Base-by-base conservation (phyloP, 2,888 invertebrate species). In the Diogma glabrata region DNA sequence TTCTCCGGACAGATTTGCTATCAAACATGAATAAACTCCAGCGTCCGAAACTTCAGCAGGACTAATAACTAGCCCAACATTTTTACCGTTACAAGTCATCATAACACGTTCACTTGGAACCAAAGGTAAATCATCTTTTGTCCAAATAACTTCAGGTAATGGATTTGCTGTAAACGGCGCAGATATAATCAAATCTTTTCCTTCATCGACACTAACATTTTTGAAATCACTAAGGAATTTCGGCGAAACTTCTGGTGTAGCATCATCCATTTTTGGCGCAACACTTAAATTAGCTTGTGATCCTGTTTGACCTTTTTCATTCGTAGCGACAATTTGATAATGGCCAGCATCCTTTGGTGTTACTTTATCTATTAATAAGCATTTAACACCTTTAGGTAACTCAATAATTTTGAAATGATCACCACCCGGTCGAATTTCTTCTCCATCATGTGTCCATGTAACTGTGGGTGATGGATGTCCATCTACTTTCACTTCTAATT, bases 101-200 rank as follows among this genome's bases (percentile, higher is more conserved):
- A 81, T 70, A n/a, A 83, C 63, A 49, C 82, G 76, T 51, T 87
- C 84, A 48, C 75, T 79, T 4, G 84, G 77, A 50, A 69, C 61
- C 6, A 90, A 58, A 1, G 82, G 78, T 49, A 71, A 67, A 2
- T 83, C 87, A 64, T 90, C 84, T 65, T 87, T 88, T 40, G 77
- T 81, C 89, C 90, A 90, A 50, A 75, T 71, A 9, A 87, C 82
- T 46, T 83, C 82, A 0, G 91, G 91, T 53, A 87, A 75, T 0
- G 91, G 91, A 74, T 91, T 91, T 26, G 87, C 89, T 28, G 77
- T 74, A 63, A 86, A 82, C 16, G 83, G 81, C 48, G 82, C 86
- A 14, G 79, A 76, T 28, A 92, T 66, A 0, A 70, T 60, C 28
- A 90, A 67, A 1, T 85, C 81, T 61, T 85, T 79, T 2, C 92